Evolutionary conservation across 1,140 invertebrate species (phyloP), one percentile per base, ranked within the genome.

Genomic region (Anoplolepis gracilipes): DNA sequence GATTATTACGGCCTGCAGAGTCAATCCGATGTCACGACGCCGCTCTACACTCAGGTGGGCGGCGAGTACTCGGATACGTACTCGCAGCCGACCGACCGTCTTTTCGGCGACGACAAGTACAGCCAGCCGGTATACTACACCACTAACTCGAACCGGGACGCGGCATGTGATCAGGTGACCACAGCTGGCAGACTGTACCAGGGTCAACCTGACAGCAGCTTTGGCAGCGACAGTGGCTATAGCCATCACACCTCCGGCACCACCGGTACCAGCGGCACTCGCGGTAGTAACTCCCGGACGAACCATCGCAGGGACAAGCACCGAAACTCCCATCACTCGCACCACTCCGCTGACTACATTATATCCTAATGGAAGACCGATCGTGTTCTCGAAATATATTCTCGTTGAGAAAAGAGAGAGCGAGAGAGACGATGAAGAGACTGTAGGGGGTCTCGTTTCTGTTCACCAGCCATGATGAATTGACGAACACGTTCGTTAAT

Each of bases 211-310:
- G 95, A 96, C 86, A 97, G 96, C 2, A 96, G 96, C 49, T 96
- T 96, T 59, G 96, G 96, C 7, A 96, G 96, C 28, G 97, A 97
- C 91, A 97, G 96, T 25, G 96, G 97, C 0, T 97, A 97, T 90
- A 97, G 96, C 87, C 96, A 97, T 89, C 96, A 97, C 84, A 97
- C 97, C 16, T 95, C 95, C 5, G 94, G 94, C 3, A 94, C 92
- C 7, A 93, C 90, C 1, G 93, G 92, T 7, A 94, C 92, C 28
- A 93, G 73, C 49, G 94, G 93, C 16, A 92, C 92, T 11, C 90
- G 93, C 30, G 92, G 93, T 59, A 94, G 90, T 61, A 92, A 86
- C 36, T 93, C 91, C 19, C 89, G 92, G 59, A 90, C 89, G 39
- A 92, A 91, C 67, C 91, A 92, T n/a, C 87, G 93, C 10, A 94